Base-by-base conservation (phyloP, 2,888 invertebrate genomes). In the Prosopocoilus inquinatus region DNA sequence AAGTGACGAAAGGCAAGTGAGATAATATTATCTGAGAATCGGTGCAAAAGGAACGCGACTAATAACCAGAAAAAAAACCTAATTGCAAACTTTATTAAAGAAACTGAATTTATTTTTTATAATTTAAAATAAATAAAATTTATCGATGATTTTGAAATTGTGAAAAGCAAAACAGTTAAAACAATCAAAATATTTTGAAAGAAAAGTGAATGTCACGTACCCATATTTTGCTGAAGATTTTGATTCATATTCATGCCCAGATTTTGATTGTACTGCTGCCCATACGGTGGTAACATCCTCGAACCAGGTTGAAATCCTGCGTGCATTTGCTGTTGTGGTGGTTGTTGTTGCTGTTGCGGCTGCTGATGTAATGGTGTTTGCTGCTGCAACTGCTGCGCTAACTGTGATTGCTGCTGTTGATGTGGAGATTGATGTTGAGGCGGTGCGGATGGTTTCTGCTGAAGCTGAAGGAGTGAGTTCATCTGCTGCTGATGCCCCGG, bases 211-310 rank as follows among this genome's bases (percentile, higher is more conserved):
- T 4, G 34, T 2, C 12, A 52, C 53, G 34, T 53, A 55, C 55
- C 50, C n/a, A 55, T 38, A 32, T 55, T 49, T 38, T 50, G 63
- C 34, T 59, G 61, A 47, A 62, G 56, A 35, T 57, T 60, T 53
- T 59, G 62, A 44, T 56, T 59, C 52, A 64, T 56, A 51, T 55
- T 56, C 46, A 53, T 50, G 9, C 53, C 55, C 50, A 67, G 55
- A 56, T 60, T 59, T 61, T 62, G 72, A 73, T 66, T 75, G 75
- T 64, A 74, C 75, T 60, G 70, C 20, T 77, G 71, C 48, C 70
- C 76, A 67, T 75, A 78, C 61, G 73, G 77, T 33, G 63, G 60
- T 68, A 78, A 80, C 81, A 69, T 76, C 76, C 62, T 51, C 5
- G 52, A 50, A 32, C 39, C 15, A 12, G 46, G 73, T 68, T 62